Conservation (phyloP, 2,888 invertebrate genomes). For the Timema cristinae region DNA sequence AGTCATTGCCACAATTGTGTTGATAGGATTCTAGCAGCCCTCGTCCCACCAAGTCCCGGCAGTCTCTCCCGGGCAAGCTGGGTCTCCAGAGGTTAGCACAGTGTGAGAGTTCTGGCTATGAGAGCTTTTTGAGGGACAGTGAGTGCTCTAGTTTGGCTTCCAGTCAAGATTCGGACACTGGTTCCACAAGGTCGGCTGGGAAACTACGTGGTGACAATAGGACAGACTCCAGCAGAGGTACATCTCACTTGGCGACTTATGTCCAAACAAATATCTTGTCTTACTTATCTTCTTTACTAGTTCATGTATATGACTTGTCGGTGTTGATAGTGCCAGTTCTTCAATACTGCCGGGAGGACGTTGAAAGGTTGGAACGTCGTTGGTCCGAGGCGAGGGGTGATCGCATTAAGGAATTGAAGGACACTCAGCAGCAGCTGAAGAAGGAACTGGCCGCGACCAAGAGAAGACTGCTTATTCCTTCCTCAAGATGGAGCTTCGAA, state of each 20-base stretch:
- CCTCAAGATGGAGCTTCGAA: constrained; percentile 53
- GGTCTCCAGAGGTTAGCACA: constrained; percentile 2
- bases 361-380: constrained; percentile 49
- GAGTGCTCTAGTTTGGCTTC: constrained; percentile 86
- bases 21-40: constrained; percentile 63
- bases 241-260: no score
- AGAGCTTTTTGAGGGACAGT: constrained; percentile 83
- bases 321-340: constrained; percentile 35
- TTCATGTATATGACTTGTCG: no score
- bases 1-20: no score
- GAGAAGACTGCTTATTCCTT: constrained; percentile 50
- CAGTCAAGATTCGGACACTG: constrained; percentile 35
- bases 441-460: constrained; percentile 51
- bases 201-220: no score
- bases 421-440: constrained; percentile 48
- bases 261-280: no score
- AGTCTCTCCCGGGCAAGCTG: constrained; percentile 12
- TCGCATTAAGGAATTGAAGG: constrained; percentile 35
- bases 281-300: no score
- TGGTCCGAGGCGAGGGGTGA: constrained; percentile 35
- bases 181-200: neutral
- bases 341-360: constrained; percentile 50
- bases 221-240: no score
- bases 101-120: constrained; percentile 77
- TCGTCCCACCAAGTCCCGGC: constrained; percentile 18